Conservation (phyloP, 2,113 vertebrate species). For the Dendrocopos noguchii region DNA sequence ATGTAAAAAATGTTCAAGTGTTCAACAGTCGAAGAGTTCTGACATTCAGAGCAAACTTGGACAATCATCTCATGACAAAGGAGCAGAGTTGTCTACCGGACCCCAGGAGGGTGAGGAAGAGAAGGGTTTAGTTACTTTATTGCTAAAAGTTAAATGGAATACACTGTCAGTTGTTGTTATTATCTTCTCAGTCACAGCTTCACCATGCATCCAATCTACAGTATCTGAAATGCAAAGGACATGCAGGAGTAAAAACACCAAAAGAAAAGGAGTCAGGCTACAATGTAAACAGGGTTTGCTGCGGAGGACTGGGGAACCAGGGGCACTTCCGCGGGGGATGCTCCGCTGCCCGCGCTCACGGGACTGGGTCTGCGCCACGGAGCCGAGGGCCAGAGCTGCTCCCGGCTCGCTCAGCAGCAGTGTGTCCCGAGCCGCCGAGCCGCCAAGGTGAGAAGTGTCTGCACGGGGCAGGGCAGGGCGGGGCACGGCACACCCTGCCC, state of each 20-base stretch:
- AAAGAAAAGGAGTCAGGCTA: constrained; percentile 76
- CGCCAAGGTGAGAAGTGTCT: background rate
- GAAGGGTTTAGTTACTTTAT: constrained; percentile 84
- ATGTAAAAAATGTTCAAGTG: constrained; percentile 88
- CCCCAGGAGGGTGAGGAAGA: constrained; percentile 82
- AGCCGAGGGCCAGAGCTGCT: constrained; percentile 14
- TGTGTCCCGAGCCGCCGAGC: background rate
- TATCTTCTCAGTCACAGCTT: constrained; percentile 94
- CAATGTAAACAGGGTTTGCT: constrained; percentile 79
- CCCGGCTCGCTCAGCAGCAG: background rate
- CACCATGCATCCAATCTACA: constrained; percentile 98
- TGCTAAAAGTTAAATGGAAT: constrained; percentile 97
- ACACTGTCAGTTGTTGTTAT: constrained; percentile 89
- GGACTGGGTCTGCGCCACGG: constrained; percentile 45
- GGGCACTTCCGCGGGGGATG: constrained; percentile 47
- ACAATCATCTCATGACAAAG: constrained; percentile 94
- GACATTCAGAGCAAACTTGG: constrained; percentile 83
- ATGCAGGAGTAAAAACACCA: constrained; percentile 92
- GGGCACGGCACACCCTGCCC: background rate
- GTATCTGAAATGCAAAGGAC: constrained; percentile 97
- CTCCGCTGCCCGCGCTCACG: constrained; percentile 4
- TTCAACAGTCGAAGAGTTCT: constrained; percentile 83
- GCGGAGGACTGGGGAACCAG: constrained; percentile 72
- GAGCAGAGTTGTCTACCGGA: constrained; percentile 90
- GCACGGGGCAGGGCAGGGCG: background rate